Evolutionary conservation across 2,113 vertebrate genomes (phyloP).

Genomic region (Rhinoderma darwinii): DNA sequence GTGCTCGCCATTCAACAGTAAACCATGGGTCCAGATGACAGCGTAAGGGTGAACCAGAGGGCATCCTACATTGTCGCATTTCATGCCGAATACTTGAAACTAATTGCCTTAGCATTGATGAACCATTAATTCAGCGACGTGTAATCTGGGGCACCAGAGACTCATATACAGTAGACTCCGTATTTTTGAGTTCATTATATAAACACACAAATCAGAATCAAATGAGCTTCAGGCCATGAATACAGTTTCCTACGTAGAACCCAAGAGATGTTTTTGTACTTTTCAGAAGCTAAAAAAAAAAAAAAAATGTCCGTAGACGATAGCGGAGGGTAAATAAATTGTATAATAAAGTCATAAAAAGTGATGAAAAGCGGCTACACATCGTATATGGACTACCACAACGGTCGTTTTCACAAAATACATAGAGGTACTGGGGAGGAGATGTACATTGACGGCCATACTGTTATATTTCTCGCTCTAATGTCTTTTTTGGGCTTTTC

Average conservation of each 20-base stretch:
- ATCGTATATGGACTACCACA: background rate
- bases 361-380: slow-evolving; percentile 61
- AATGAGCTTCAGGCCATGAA: slow-evolving; percentile 41
- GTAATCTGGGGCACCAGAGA: slow-evolving; percentile 29
- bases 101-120: slow-evolving; percentile 32
- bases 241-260: slow-evolving; percentile 6
- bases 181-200: slow-evolving; percentile 40
- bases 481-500: background rate
- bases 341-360: slow-evolving; percentile 67
- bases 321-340: slow-evolving; percentile 68
- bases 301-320: background rate
- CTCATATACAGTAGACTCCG: background rate
- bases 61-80: slow-evolving; percentile 11
- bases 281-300: background rate
- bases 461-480: background rate
- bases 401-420: slow-evolving; percentile 62
- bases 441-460: background rate
- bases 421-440: background rate
- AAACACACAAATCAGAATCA: slow-evolving; percentile 25
- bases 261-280: slow-evolving; percentile 7
- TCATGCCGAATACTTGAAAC: slow-evolving; percentile 38
- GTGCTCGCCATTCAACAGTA: background rate
- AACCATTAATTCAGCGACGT: slow-evolving; percentile 43
- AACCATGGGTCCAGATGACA: slow-evolving; percentile 31
- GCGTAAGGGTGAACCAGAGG: slow-evolving; percentile 41